Evolutionary conservation across 2,888 invertebrate species (phyloP).

Genomic region (Sisyra nigra): DNA sequence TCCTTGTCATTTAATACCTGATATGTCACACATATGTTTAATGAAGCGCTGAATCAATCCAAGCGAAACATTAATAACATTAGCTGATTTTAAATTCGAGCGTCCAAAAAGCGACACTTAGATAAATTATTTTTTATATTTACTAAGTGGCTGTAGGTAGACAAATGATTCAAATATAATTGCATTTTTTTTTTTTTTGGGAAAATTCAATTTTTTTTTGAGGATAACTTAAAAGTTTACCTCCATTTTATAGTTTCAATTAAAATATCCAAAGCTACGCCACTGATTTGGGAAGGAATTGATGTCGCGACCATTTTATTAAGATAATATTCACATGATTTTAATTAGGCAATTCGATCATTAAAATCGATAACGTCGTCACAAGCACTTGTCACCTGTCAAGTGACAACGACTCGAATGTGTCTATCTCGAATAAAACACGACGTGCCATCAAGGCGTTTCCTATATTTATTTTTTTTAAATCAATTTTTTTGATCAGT

Average conservation of each 20-base stretch:
- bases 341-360: constrained; percentile 3
- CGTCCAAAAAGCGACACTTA: neutral
- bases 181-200: constrained; percentile 1
- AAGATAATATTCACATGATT: neutral
- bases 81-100: neutral
- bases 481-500: too few species aligned
- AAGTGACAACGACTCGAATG: neutral
- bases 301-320: neutral
- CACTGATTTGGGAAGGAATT: neutral
- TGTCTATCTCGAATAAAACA: neutral
- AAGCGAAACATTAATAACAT: constrained; percentile 8
- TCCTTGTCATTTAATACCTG: constrained; percentile 1
- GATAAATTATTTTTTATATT: neutral
- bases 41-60: constrained; percentile 5
- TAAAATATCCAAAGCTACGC: neutral
- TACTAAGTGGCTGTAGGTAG: constrained; percentile 1
- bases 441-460: neutral
- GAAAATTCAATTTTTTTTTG: too few species aligned
- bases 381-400: constrained; percentile 1
- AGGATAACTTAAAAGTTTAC: too few species aligned
- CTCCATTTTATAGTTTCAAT: too few species aligned
- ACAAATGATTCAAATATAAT: neutral
- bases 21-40: constrained; percentile 3
- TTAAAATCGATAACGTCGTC: constrained; percentile 5
- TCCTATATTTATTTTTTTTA: neutral